Evolutionary conservation across 2,797 vertebrate species (phyloP), one percentile per base, ranked within the genome.

Genomic region (Melanotaenia nigrans): DNA sequence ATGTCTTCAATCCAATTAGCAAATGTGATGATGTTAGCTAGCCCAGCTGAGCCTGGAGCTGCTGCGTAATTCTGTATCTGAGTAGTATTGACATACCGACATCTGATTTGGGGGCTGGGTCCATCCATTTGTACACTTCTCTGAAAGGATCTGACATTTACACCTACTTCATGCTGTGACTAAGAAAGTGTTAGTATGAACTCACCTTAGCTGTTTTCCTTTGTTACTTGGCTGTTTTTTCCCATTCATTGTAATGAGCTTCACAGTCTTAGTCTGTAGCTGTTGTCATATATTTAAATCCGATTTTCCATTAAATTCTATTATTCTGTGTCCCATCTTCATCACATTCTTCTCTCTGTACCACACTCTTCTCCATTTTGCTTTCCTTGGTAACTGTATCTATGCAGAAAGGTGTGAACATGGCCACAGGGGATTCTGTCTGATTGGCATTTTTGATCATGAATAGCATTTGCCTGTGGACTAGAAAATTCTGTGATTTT

Each of bases 321-420:
- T 61, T 54, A 32, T 32, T 56, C 36, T 45, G 28, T 49, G 36
- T 59, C 54, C 24, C 55, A 40, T 38, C 25, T 13, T 9, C 32
- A 30, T 68, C 54, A 57, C 68, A 49, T 45, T 45, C 35, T 77
- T 36, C 67, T 62, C 72, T n/a, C 57, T 65, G 59, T 13, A 4
- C 54, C 9, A 4, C 60, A 64, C 58, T 68, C 64, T 66, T 28
- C 78, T 75, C 33, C 54, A n/a, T 68, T 60, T 67, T 28, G 32
- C 66, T 73, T 59, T 79, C 72, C 81, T 66, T 81, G 67, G 87
- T 84, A 75, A 84, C 80, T 2, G 78, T 85, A 77, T 74, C 85
- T 57, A 85, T 83, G 82, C 75, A 88, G 57, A 53, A 70, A 70
- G 63, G 67, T 80, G 73, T 81, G 68, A 56, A 68, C 40, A 65